A percentile compares a stretch with the other conserved stretches of the same genome.
Evolutionary conservation across 2,113 vertebrate species (phyloP).

Genomic region (Scartelaos histophorus): DNA sequence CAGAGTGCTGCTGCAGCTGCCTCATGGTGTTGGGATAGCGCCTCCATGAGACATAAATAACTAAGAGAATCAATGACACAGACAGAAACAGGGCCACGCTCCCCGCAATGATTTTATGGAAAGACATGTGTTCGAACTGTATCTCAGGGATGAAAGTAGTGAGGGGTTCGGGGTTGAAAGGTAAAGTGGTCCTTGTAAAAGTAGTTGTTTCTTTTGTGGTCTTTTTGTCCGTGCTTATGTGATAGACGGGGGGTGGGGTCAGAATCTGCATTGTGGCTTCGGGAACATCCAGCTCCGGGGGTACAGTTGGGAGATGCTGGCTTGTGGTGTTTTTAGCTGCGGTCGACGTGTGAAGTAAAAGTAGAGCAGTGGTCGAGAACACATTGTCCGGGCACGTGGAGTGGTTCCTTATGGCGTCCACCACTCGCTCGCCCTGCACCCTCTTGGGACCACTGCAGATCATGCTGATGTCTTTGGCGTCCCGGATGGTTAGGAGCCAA

Average conservation of each 20-base stretch:
- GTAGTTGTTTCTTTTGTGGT: constrained; percentile 29
- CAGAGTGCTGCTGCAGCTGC: constrained; percentile 91
- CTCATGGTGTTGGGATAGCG: constrained; percentile 95
- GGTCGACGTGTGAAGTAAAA: constrained; percentile 35
- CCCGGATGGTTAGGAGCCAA: constrained; percentile 91
- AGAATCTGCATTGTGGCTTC: constrained; percentile 75
- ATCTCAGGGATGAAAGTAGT: constrained; percentile 80
- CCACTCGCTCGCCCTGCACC: constrained; percentile 89
- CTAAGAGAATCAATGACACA: constrained; percentile 92
- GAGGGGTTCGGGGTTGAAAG: constrained; percentile 54
- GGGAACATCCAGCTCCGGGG: constrained; percentile 52
- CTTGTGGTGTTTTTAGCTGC: constrained; percentile 69
- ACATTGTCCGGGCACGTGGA: constrained; percentile 79
- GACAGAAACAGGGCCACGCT: constrained; percentile 95
- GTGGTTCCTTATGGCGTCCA: constrained; percentile 86
- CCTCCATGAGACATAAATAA: constrained; percentile 96
- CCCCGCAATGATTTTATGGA: constrained; percentile 96
- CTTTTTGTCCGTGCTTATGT: constrained; percentile 61
- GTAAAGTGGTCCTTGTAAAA: constrained; percentile 22
- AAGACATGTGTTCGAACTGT: constrained; percentile 91
- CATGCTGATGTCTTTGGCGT: constrained; percentile 90
- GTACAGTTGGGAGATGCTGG: constrained; percentile 63
- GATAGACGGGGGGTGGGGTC: constrained; percentile 73
- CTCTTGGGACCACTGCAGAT: constrained; percentile 93
- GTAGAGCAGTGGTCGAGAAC: constrained; percentile 40